Percentiles rank a stretch among this genome's conserved stretches.
phyloP scores from a whole-genome alignment of 2,888 invertebrate species.

The Cheilosia pagana region DNA sequence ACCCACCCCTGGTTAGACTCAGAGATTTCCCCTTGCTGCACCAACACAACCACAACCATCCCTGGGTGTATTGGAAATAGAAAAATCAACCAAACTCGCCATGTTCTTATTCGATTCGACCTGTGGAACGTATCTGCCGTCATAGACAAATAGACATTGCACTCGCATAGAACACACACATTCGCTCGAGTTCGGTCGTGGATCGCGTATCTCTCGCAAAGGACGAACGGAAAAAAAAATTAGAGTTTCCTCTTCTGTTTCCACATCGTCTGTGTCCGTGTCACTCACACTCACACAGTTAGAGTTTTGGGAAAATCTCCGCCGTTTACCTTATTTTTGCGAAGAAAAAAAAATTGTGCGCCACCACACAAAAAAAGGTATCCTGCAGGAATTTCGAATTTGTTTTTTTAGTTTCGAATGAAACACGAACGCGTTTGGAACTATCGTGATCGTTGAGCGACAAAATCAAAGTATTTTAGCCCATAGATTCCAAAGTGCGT shows the following conservation, averaged over 20 bases:
- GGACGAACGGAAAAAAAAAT: constrained; percentile 47
- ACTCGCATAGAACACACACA: constrained; percentile 53
- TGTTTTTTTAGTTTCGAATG: constrained; percentile 82
- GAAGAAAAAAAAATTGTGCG: constrained; percentile 34
- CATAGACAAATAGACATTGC: constrained; percentile 23
- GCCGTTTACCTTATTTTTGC: constrained; percentile 61
- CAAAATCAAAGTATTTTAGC: constrained; percentile 5
- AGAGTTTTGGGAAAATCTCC: constrained; percentile 16
- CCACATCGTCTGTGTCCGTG: constrained; percentile 32
- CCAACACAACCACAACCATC: constrained; percentile 62
- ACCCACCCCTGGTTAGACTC: constrained; percentile 77
- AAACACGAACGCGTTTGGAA: constrained; percentile 82
- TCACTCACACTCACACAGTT: constrained; percentile 58
- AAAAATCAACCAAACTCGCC: background rate
- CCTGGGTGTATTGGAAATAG: constrained; percentile 60
- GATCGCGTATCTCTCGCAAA: constrained; percentile 43
- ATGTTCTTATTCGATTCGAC: constrained; percentile 60
- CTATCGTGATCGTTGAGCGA: constrained; percentile 72
- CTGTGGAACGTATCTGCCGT: constrained; percentile 56
- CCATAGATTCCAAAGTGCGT: constrained; percentile 38
- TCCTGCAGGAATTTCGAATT: constrained; percentile 76
- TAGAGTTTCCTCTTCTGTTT: constrained; percentile 32
- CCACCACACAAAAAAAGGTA: constrained; percentile 61
- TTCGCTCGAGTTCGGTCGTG: constrained; percentile 61
- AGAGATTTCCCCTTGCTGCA: constrained; percentile 54